Base-by-base conservation (phyloP, 2,797 vertebrate species). In the Choloepus didactylus region DNA sequence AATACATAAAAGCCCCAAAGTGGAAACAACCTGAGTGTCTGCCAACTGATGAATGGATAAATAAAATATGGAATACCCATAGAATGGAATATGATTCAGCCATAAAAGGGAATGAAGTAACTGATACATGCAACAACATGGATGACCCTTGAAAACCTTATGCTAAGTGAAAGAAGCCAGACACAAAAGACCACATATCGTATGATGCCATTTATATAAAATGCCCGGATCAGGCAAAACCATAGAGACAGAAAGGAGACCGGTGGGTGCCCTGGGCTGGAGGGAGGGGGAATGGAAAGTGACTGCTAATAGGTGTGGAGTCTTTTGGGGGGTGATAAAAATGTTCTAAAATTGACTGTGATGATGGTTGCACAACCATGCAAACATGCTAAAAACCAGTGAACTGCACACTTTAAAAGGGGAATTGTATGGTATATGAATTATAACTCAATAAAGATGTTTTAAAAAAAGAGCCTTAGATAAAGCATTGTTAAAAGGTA, bases 11-110 rank as follows among this genome's bases (percentile, higher is more conserved):
- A 49, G 69, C 59, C 69, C 12, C 31, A n/a, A 25, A 9, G 56
- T 49, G 49, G 49, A 49, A 46, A 54, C 35, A 14, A 27, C 3
- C 44, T 25, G 49, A 41, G 31, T 0, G 9, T 1, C 29, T 75
- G 18, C 3, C 12, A 23, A 3, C 35, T 2, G 5, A 31, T 6
- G 27, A n/a, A 3, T 0, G 23, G 82, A 7, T 2, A 54, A 16
- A n/a, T 6, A 41, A 5, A 44, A 9, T 1, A 6, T 4, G 70
- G 54, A 25, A 6, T 0, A 6, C 38, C 6, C 49, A n/a, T 0
- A n/a, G 15, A 7, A 25, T 6, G n/a, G 31, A 54, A 21, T 9
- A 11, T 12, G 19, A 44, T 0, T 9, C 18, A 19, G 46, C 25
- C 25, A 19, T 5, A 38, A 41, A 27, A 64, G 11, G 35, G 31